Evolutionary conservation across 2,113 vertebrate genomes (phyloP).

Genomic region (Rhinolophus sinicus): DNA sequence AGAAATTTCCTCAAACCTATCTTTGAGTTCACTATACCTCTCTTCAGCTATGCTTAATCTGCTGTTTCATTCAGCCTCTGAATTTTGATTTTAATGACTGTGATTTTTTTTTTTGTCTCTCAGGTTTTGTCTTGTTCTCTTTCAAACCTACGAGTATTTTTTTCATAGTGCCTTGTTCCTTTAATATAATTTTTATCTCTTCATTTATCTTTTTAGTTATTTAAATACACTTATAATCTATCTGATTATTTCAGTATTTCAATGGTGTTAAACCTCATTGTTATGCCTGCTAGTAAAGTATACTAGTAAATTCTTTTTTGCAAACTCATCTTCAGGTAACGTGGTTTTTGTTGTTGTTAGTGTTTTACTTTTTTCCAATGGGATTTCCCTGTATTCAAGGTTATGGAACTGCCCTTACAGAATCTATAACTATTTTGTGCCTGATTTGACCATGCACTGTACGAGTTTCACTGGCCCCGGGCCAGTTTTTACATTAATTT

Average conservation of each 20-base stretch:
- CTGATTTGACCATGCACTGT: neutral
- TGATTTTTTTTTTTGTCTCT: neutral
- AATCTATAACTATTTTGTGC: neutral
- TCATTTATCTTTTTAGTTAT: neutral
- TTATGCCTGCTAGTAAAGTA: neutral
- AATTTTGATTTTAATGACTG: neutral
- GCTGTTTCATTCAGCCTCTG: conserved; percentile 1
- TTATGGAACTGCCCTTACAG: neutral
- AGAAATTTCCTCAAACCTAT: neutral
- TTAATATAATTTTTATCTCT: neutral
- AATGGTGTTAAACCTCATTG: neutral
- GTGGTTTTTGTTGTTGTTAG: neutral
- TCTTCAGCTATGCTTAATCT: neutral
- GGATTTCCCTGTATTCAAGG: neutral
- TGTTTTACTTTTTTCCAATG: neutral
- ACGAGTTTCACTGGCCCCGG: neutral
- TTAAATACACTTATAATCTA: neutral
- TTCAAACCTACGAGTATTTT: neutral
- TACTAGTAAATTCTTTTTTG: neutral
- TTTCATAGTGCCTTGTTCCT: neutral
- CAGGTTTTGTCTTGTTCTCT: neutral
- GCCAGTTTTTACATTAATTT: neutral
- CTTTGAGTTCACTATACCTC: neutral
- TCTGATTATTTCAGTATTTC: neutral
- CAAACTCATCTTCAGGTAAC: neutral